phyloP scores from a whole-genome alignment of 2,888 invertebrate species.

The Acrobeloides nanus region DNA sequence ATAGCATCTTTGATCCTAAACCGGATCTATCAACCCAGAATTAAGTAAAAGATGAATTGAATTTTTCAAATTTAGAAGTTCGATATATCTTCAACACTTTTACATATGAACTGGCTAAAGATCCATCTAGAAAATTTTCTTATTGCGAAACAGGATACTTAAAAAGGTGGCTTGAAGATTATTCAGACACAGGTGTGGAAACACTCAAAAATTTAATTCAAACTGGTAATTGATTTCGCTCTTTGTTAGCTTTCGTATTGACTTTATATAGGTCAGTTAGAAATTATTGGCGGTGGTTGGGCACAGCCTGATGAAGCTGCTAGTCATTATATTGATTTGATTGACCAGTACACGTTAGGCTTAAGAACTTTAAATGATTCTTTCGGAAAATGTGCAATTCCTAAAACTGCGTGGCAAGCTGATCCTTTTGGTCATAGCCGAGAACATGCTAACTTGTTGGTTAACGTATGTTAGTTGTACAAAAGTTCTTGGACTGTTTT shows the following conservation, averaged over 20 bases:
- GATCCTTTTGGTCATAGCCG: constrained; percentile 61
- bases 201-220: constrained; percentile 39
- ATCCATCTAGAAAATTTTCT: constrained; percentile 31
- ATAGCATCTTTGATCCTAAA: no score
- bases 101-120: constrained; percentile 38
- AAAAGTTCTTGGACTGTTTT: constrained; percentile 1
- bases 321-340: constrained; percentile 60
- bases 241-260: constrained; percentile 3
- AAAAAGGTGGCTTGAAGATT: constrained; percentile 43
- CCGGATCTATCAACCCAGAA: constrained; percentile 57
- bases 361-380: constrained; percentile 36
- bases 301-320: constrained; percentile 61
- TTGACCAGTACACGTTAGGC: constrained; percentile 61
- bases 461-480: constrained; percentile 53
- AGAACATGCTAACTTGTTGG: constrained; percentile 59
- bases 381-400: constrained; percentile 57
- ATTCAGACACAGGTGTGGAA: constrained; percentile 25
- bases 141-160: constrained; percentile 52
- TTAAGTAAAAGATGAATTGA: constrained; percentile 26
- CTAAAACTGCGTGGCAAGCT: constrained; percentile 60
- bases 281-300: constrained; percentile 58
- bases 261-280: constrained; percentile 40
- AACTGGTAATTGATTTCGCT: constrained; percentile 20
- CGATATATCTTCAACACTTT: constrained; percentile 52
- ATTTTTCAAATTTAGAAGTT: constrained; percentile 43